A percentile compares a stretch with the other conserved stretches of the same genome.
Evolutionary conservation across 2,888 invertebrate species (phyloP).

Genomic region (Tipula helvola): DNA sequence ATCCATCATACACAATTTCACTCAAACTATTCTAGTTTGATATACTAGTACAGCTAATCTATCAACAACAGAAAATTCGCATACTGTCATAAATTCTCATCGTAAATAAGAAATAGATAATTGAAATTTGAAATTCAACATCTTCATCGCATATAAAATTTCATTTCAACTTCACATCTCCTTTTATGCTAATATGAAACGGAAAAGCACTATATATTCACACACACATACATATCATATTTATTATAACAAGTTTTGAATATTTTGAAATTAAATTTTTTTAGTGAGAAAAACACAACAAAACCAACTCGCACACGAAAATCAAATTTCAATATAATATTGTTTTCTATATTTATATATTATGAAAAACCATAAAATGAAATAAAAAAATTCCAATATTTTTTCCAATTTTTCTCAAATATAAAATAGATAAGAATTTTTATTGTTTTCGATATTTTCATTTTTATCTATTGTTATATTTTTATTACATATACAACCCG

Average conservation of each 20-base stretch:
- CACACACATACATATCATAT: neutral
- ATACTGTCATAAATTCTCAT: neutral
- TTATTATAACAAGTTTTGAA: neutral
- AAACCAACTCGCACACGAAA: neutral
- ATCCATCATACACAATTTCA: too few relatives aligned
- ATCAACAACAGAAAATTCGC: too few relatives aligned
- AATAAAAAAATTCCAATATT: neutral
- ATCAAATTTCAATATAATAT: neutral
- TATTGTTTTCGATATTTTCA: neutral
- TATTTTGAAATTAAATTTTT: neutral
- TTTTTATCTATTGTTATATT: neutral
- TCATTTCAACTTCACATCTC: neutral
- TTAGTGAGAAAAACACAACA: neutral
- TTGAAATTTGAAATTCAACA: neutral
- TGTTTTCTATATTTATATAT: neutral
- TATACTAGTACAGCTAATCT: too few relatives aligned
- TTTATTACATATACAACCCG: neutral
- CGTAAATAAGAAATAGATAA: neutral
- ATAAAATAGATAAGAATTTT: neutral
- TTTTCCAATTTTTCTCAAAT: conserved; percentile 4
- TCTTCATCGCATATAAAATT: neutral
- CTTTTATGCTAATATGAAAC: neutral
- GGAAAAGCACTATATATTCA: neutral
- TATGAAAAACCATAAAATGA: neutral
- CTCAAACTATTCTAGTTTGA: too few relatives aligned